These are phyloP conservation scores for Stratiomys singularior DNA, from an alignment of 2,888 invertebrate genomes.

Conservation along the genomic window DNA sequence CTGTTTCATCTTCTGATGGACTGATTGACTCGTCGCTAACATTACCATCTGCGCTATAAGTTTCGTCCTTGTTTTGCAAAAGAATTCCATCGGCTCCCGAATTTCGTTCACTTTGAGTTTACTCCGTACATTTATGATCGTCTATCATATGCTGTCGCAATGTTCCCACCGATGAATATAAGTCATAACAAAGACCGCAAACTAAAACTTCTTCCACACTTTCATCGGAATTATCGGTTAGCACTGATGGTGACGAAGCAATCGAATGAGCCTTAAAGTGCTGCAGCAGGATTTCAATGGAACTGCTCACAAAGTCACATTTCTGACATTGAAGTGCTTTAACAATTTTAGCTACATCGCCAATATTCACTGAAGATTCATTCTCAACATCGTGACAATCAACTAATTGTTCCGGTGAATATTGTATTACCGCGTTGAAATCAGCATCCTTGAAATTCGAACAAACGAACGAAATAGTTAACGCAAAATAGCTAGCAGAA, in stretches of 20 bases:
- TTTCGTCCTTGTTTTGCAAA: conserved; percentile 47
- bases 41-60: neutral
- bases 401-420: neutral
- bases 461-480: no score
- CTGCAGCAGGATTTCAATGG: conserved; percentile 46
- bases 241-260: conserved; percentile 24
- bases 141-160: conserved; percentile 62
- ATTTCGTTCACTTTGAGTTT: neutral
- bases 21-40: conserved; percentile 32
- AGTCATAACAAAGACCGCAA: conserved; percentile 57
- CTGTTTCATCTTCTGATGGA: conserved; percentile 26
- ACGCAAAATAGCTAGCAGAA: no score
- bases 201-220: conserved; percentile 50
- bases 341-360: conserved; percentile 41
- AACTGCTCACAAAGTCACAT: conserved; percentile 51
- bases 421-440: conserved; percentile 5
- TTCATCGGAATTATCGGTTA: conserved; percentile 28
- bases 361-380: conserved; percentile 5
- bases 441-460: conserved; percentile 4
- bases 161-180: conserved; percentile 58
- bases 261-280: conserved; percentile 50
- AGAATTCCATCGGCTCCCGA: neutral
- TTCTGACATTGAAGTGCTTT: conserved; percentile 53
- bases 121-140: conserved; percentile 56
- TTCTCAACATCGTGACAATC: neutral